Percentiles rank a stretch among this genome's conserved stretches.
Evolutionary conservation across 2,888 invertebrate genomes (phyloP).

Genomic region (Crepidodera aurea): DNA sequence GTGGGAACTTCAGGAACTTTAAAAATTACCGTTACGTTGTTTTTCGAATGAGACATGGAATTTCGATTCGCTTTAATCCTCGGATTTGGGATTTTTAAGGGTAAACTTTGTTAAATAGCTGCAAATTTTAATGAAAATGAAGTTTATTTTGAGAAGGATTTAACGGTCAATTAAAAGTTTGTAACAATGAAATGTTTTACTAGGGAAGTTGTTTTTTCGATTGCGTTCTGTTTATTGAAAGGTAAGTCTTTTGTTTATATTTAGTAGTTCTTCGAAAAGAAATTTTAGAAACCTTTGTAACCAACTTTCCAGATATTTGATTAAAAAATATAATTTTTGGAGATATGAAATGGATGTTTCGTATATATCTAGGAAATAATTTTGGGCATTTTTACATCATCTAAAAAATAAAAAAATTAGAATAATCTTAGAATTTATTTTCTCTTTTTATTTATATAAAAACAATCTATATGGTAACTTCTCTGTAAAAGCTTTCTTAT

Average conservation of each 20-base stretch:
- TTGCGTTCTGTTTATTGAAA: neutral
- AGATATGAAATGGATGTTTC: too few species aligned
- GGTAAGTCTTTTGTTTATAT: neutral
- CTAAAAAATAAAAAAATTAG: too few species aligned
- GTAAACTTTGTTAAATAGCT: neutral
- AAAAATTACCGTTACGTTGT: constrained; percentile 8
- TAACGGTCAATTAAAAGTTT: neutral
- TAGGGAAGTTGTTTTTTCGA: neutral
- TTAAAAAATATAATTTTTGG: too few species aligned
- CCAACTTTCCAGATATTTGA: too few species aligned
- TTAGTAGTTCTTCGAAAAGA: too few species aligned
- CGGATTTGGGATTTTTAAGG: neutral
- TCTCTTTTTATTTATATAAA: too few species aligned
- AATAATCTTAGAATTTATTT: too few species aligned
- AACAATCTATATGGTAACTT: too few species aligned
- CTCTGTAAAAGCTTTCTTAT: too few species aligned
- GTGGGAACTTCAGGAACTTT: constrained; percentile 3
- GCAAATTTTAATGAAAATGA: neutral
- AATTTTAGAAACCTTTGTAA: too few species aligned
- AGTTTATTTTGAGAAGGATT: neutral
- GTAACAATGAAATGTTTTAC: neutral
- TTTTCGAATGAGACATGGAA: constrained; percentile 3
- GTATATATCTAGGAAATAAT: too few species aligned
- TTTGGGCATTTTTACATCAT: too few species aligned
- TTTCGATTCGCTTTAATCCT: neutral